Percentiles rank a stretch among this genome's conserved stretches.
Conservation (phyloP, 2,113 vertebrate species). For the Ariopsis seemanni region DNA sequence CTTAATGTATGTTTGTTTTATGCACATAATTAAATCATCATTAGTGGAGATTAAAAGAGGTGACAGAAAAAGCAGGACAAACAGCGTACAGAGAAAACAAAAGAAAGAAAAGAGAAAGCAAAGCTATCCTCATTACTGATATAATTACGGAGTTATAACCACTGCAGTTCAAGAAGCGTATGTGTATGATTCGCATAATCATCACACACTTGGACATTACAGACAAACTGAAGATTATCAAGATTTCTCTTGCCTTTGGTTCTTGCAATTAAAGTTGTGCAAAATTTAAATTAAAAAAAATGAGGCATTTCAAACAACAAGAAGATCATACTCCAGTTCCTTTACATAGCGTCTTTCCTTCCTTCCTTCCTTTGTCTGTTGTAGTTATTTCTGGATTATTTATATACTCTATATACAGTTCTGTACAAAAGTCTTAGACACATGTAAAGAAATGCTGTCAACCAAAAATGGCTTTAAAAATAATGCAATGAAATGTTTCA, state of each 20-base stretch:
- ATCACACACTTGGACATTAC: background rate
- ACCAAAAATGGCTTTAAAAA: too few species aligned
- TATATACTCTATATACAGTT: too few species aligned
- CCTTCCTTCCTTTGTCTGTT: too few species aligned
- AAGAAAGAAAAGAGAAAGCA: background rate
- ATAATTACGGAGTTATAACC: background rate
- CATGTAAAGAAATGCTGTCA: too few species aligned
- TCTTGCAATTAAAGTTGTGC: too few species aligned
- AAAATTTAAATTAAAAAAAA: too few species aligned
- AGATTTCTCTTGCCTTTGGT: background rate
- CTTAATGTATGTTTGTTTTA: conserved; percentile 29
- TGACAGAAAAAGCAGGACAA: background rate
- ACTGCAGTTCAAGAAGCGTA: background rate
- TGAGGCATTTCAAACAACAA: too few species aligned
- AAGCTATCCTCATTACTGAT: conserved; percentile 18
- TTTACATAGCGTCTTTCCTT: too few species aligned
- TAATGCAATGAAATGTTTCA: too few species aligned
- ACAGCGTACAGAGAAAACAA: background rate
- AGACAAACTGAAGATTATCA: background rate
- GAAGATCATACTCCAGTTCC: too few species aligned
- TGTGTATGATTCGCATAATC: background rate
- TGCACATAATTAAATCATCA: conserved; percentile 35
- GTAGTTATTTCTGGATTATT: too few species aligned
- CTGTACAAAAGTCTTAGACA: too few species aligned
- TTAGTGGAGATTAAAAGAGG: conserved; percentile 21